These are phyloP conservation scores for Fregetta grallaria DNA, from an alignment of 2,113 vertebrate genomes.

Conservation along the genomic window DNA sequence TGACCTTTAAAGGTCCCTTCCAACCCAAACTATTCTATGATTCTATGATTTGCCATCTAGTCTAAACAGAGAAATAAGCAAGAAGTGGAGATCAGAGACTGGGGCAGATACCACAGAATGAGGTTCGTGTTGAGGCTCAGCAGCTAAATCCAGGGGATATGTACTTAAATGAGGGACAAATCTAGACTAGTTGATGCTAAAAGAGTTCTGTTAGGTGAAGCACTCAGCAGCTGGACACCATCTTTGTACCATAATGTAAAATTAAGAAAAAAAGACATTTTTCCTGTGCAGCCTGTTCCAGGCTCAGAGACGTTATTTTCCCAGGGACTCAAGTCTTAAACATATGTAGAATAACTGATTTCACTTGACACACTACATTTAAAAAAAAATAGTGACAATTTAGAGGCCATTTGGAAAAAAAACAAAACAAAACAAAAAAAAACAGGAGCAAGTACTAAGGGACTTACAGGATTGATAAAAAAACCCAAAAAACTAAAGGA, in stretches of 20 bases:
- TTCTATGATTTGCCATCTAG: neutral
- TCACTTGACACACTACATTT: neutral
- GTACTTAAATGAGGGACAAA: neutral
- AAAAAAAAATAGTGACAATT: neutral
- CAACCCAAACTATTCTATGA: too few species aligned
- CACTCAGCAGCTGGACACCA: neutral
- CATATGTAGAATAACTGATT: neutral
- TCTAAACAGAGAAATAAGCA: neutral
- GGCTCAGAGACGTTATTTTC: neutral
- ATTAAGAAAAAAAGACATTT: neutral
- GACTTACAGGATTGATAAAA: neutral
- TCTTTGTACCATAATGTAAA: neutral
- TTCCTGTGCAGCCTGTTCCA: neutral
- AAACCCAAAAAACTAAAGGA: neutral
- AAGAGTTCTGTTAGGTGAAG: neutral
- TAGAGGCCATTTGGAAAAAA: neutral
- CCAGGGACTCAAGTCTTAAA: neutral
- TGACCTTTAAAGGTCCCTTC: too few species aligned
- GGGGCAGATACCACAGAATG: neutral
- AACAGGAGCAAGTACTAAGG: neutral
- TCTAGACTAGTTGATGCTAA: neutral
- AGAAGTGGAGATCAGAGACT: neutral
- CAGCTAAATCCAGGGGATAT: neutral
- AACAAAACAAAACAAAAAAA: neutral
- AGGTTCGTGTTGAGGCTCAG: neutral